Conservation (phyloP, 2,797 vertebrate species). For the Hemibagrus guttatus region DNA sequence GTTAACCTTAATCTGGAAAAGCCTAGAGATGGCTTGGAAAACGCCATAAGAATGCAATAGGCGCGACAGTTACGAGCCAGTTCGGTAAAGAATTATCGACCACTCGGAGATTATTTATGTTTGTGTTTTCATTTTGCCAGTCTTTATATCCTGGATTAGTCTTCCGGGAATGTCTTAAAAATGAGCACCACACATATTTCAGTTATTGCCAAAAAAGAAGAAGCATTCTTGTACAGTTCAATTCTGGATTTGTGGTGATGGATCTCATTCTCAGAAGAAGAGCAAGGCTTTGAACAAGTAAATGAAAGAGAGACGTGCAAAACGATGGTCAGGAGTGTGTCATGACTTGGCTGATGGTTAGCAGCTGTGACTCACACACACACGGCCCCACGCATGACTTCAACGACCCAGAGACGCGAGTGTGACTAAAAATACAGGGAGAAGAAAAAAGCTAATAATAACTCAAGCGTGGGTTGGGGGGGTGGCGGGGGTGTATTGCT, state of each 20-base stretch:
- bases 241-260: conserved; percentile 44
- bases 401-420: conserved; percentile 73
- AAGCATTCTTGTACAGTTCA: conserved; percentile 42
- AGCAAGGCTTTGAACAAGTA: conserved; percentile 42
- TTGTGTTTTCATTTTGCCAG: conserved; percentile 65
- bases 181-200: conserved; percentile 40
- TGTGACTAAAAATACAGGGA: conserved; percentile 76
- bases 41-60: conserved; percentile 25
- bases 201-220: conserved; percentile 43
- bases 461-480: conserved; percentile 70
- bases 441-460: conserved; percentile 75
- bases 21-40: conserved; percentile 17
- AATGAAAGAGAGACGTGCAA: conserved; percentile 45
- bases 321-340: conserved; percentile 39
- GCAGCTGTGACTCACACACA: conserved; percentile 62
- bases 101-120: conserved; percentile 63
- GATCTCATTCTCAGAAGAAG: conserved; percentile 40
- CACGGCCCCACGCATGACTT: conserved; percentile 66
- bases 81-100: conserved; percentile 41
- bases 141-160: conserved; percentile 66
- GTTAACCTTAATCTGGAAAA: conserved; percentile 31
- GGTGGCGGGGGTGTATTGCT: conserved; percentile 68
- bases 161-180: conserved; percentile 59
- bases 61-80: background rate
- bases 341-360: conserved; percentile 49